phyloP scores from a whole-genome alignment of 2,113 vertebrate genomes.

The Phainopepla nitens region DNA sequence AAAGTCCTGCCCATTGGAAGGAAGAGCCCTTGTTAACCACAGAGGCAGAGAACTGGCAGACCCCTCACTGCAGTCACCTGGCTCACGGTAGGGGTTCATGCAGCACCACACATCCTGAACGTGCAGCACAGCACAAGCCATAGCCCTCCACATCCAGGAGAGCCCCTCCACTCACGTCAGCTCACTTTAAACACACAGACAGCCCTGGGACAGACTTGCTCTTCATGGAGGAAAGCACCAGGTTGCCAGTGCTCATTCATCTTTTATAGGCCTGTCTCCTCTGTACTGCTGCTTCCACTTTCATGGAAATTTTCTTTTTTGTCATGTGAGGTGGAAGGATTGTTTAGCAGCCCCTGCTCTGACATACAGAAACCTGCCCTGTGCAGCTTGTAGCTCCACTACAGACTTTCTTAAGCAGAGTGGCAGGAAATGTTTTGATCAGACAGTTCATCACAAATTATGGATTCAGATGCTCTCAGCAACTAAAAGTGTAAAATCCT shows the following conservation, averaged over 20 bases:
- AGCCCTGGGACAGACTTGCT: background rate
- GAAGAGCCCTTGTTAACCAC: background rate
- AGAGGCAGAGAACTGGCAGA: background rate
- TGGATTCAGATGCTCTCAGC: background rate
- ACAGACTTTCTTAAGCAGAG: background rate
- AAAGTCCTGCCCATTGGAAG: background rate
- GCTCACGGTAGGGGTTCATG: accelerated
- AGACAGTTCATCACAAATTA: background rate
- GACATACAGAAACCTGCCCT: background rate
- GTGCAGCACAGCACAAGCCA: background rate
- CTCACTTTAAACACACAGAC: background rate
- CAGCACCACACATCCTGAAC: accelerated
- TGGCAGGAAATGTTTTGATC: background rate
- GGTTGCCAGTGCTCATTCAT: background rate
- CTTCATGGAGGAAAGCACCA: background rate
- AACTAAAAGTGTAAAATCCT: background rate
- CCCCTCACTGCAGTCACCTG: background rate
- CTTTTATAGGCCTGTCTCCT: background rate
- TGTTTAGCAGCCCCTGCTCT: background rate
- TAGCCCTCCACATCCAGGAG: background rate
- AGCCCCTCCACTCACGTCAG: background rate
- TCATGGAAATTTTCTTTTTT: background rate
- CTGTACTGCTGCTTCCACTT: background rate
- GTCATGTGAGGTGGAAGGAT: background rate
- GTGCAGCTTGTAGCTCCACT: background rate